Percentiles rank a stretch among this genome's conserved stretches.
phyloP scores from a whole-genome alignment of 2,797 vertebrate genomes.

The Thalassophryne amazonica region DNA sequence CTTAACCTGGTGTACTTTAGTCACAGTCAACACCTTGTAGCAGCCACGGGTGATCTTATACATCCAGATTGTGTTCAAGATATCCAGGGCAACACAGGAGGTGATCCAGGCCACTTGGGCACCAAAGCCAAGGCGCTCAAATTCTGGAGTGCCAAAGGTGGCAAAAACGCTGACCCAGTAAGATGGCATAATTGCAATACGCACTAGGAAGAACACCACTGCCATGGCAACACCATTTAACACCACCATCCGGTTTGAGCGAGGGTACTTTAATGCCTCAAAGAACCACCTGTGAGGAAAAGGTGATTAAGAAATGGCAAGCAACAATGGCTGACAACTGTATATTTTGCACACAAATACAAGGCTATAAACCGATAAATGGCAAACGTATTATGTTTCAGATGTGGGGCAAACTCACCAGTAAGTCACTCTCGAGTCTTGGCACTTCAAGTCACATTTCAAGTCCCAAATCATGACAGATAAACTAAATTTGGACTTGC shows the following conservation, averaged over 20 bases:
- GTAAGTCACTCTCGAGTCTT: too few species aligned
- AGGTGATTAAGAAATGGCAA: not conserved
- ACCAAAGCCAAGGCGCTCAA: slow-evolving; percentile 75
- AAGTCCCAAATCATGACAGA: too few species aligned
- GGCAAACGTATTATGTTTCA: too few species aligned
- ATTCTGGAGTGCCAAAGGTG: slow-evolving; percentile 80
- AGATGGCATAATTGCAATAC: slow-evolving; percentile 81
- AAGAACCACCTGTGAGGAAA: slow-evolving; percentile 78
- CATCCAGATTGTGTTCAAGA: slow-evolving; percentile 83
- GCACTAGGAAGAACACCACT: slow-evolving; percentile 79
- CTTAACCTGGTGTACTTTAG: slow-evolving; percentile 38
- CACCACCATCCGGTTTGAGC: slow-evolving; percentile 74
- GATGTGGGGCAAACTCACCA: too few species aligned
- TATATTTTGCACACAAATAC: too few species aligned
- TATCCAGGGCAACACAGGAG: slow-evolving; percentile 80
- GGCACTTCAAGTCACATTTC: too few species aligned
- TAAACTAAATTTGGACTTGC: too few species aligned
- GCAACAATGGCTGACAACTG: too few species aligned
- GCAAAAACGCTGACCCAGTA: slow-evolving; percentile 81
- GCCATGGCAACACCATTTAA: slow-evolving; percentile 78
- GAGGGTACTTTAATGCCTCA: slow-evolving; percentile 73
- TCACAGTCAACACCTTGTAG: slow-evolving; percentile 76
- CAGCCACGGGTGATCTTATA: slow-evolving; percentile 80
- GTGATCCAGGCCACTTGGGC: slow-evolving; percentile 85
- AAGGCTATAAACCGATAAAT: too few species aligned